Conservation (phyloP, 2,113 vertebrate genomes). For the Todiramphus saurophagus region DNA sequence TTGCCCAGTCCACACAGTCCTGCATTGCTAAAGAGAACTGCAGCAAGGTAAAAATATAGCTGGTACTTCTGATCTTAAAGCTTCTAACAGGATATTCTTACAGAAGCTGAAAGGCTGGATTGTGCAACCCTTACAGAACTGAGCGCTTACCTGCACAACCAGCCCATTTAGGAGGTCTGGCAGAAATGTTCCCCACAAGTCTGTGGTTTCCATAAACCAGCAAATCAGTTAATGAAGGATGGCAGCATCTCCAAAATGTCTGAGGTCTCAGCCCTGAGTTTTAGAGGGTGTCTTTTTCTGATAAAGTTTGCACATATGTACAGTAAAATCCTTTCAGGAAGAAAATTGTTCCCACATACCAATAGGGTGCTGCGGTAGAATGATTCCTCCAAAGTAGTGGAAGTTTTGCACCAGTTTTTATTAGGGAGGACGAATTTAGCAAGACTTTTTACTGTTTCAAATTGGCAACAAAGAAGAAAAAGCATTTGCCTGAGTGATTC, state of each 20-base stretch:
- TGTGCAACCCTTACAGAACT: background rate
- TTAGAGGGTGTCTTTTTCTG: background rate
- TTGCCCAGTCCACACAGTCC: background rate
- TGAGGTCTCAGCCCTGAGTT: background rate
- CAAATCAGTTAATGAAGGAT: background rate
- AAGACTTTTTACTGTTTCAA: background rate
- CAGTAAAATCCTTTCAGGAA: background rate
- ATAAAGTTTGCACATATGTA: background rate
- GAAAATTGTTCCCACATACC: background rate
- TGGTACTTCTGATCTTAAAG: background rate
- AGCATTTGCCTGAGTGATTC: background rate
- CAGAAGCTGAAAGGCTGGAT: background rate
- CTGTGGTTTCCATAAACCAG: background rate
- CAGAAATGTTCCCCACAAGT: background rate
- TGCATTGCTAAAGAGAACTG: background rate
- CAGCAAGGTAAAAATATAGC: background rate
- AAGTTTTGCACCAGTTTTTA: background rate
- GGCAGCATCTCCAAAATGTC: background rate
- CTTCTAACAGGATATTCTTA: background rate
- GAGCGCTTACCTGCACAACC: background rate
- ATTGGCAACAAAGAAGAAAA: conserved; percentile 5
- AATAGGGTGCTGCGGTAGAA: background rate
- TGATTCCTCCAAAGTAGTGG: background rate
- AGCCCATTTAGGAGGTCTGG: background rate
- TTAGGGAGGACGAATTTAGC: background rate